Base-by-base conservation (phyloP, 2,888 invertebrate species). In the Lasioglossum morio region DNA sequence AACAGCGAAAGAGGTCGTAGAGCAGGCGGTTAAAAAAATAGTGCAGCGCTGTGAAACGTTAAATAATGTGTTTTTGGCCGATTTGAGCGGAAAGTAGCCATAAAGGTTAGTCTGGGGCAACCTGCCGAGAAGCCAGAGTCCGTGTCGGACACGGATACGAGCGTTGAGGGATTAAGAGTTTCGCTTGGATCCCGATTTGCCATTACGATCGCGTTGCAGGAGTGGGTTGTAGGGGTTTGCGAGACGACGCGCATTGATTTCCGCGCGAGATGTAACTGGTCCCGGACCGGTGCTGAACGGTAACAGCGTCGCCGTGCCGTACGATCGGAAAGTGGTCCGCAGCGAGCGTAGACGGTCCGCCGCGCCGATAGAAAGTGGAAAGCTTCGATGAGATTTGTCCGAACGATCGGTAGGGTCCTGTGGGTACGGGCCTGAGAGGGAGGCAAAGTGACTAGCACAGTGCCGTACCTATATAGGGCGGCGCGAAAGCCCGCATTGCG, bases 401-500 rank as follows among this genome's bases (percentile, higher is more conserved):
- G 77, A 79, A 43, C 86, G 86, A 88, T 88, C 81, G 69, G 43
- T 81, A 14, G 77, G 73, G 77, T 80, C 88, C 86, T 81, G 40
- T 72, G 86, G 81, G 88, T 72, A 75, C 76, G 63, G 75, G 66
- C 76, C 78, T 78, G 84, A 72, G 82, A 79, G 89, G 84, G 81
- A 84, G 81, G 79, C 80, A 89, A 89, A 89, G 82, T 82, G 89
- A 79, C 87, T 75, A 78, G 79, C 82, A 81, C 70, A 79, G 80
- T 85, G 74, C 73, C 70, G 72, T 60, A 81, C 70, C 5, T 82
- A 83, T 91, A 82, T 73, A 81, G 86, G 84, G 63, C 82, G 79
- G 84, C 83, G 79, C 86, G 91, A 89, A 90, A 91, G 86, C 87
- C 90, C 89, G 90, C 90, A 90, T 89, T 90, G 90, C 90, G 90